Percentiles rank a stretch among this genome's conserved stretches.
phyloP scores from a whole-genome alignment of 2,888 invertebrate species.

The Parthenolecanium corni region DNA sequence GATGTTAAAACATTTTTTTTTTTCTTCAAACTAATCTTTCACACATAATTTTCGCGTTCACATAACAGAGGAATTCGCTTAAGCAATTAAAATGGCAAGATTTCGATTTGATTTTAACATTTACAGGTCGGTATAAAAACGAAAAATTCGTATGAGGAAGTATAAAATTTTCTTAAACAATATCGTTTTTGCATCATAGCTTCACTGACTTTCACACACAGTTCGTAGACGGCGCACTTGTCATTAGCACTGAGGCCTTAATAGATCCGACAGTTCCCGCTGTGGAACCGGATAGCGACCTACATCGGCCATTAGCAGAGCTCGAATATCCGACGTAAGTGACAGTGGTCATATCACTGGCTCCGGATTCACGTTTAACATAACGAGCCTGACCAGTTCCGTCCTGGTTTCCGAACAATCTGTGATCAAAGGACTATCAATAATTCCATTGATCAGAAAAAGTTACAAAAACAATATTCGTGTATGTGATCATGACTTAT shows the following conservation, averaged over 20 bases:
- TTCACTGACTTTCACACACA: conserved; percentile 16
- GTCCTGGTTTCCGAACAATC: conserved; percentile 20
- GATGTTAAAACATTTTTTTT: too few relatives aligned
- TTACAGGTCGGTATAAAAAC: too few relatives aligned
- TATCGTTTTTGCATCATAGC: too few relatives aligned
- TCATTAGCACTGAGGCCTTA: conserved; percentile 1
- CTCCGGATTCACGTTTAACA: conserved; percentile 13
- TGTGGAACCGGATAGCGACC: conserved; percentile 13
- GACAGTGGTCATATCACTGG: conserved; percentile 20
- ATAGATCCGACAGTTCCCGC: background rate
- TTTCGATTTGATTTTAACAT: too few relatives aligned
- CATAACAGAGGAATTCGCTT: too few relatives aligned
- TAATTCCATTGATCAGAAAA: too few relatives aligned
- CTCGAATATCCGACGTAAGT: conserved; percentile 12
- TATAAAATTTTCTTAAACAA: conserved; percentile 10
- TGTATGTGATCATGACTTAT: too few relatives aligned
- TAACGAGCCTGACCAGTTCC: conserved; percentile 8
- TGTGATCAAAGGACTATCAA: background rate
- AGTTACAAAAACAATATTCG: background rate
- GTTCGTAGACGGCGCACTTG: conserved; percentile 5
- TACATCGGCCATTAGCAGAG: conserved; percentile 8
- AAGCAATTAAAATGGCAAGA: too few relatives aligned
- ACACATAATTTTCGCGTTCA: too few relatives aligned
- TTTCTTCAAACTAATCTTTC: too few relatives aligned
- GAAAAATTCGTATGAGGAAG: too few relatives aligned